Base-by-base conservation (phyloP, 1,140 invertebrate genomes). In the Caenorhabditis inopinata region DNA sequence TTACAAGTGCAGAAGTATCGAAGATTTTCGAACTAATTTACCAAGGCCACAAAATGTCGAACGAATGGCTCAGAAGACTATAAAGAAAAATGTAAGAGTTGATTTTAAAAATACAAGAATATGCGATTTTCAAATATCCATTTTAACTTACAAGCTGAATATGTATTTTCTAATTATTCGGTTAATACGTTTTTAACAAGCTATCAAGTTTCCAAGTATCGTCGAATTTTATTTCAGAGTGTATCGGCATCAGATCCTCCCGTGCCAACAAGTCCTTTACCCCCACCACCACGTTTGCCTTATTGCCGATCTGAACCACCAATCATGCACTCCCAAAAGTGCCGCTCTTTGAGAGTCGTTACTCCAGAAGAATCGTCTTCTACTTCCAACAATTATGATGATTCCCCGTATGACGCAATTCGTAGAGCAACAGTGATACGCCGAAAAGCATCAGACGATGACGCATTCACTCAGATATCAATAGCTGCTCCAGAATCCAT, bases 351-450 rank as follows among this genome's bases (percentile, higher is more conserved):
- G 12, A 42, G 38, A 68, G n/a, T 68, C 1, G 38, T 68, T 14
- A 68, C 58, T 18, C 58, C 58, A 7, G 58, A 68, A 38, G 58
- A 25, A 6, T 68, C 58, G 2, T 38, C 32, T 6, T 68, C 58
- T 11, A 68, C 38, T 21, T 68, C 58, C 2, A 25, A 68, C n/a
- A 38, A 29, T 6, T 68, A 29, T 21, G 58, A 68, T 7, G 58
- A 68, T 32, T 68, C 58, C 6, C 38, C 58, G 1, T 29, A 68
- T 68, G 58, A 68, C 16, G 16, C 12, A 2, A 21, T 68, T 12
- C 58, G 58, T 12, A n/a, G 58, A 38, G 58, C 58, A 38, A 68
- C 58, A 68, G 58, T 68, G 21, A 68, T 68, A 16, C 58, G 58
- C 1, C 14, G 58, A 9, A 68, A 68, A 38, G 38, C 58, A 1